Conservation (phyloP, 2,888 invertebrate species). For the Busseola fusca region DNA sequence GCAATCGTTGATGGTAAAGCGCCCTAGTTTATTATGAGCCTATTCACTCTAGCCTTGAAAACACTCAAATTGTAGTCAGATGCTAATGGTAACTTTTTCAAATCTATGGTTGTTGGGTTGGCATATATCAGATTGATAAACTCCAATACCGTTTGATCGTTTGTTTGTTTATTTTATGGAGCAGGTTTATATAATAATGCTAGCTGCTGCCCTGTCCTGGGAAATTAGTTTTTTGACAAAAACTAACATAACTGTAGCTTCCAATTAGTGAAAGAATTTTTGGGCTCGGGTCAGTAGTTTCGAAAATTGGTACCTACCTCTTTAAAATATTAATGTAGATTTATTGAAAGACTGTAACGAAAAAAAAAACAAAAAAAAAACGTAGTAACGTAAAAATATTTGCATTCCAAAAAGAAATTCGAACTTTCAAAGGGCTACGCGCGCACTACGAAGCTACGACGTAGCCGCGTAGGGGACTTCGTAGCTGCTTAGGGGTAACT, state of each 20-base stretch:
- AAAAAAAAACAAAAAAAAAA: not conserved
- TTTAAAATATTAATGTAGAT: not conserved
- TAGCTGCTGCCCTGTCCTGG: not conserved
- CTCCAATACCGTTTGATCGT: no score
- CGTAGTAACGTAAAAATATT: not conserved
- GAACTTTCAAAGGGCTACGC: slow-evolving; percentile 12
- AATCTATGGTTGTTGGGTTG: not conserved
- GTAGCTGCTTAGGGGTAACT: slow-evolving; percentile 35
- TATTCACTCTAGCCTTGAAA: no score
- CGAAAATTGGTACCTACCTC: not conserved
- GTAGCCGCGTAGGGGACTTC: slow-evolving; percentile 29
- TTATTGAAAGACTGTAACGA: not conserved
- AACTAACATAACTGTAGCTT: not conserved
- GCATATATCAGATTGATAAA: not conserved
- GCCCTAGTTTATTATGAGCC: no score
- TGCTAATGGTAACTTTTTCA: no score
- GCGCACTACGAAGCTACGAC: slow-evolving; percentile 26
- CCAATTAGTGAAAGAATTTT: not conserved
- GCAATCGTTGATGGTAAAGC: no score
- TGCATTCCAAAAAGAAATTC: not conserved
- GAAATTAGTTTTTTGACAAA: not conserved
- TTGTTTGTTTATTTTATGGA: not conserved
- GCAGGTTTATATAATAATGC: not conserved
- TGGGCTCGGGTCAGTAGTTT: not conserved
- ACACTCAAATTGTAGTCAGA: no score